These are phyloP conservation scores for Omphaloscelis lunosa DNA, from an alignment of 2,888 invertebrate genomes.

Conservation along the genomic window DNA sequence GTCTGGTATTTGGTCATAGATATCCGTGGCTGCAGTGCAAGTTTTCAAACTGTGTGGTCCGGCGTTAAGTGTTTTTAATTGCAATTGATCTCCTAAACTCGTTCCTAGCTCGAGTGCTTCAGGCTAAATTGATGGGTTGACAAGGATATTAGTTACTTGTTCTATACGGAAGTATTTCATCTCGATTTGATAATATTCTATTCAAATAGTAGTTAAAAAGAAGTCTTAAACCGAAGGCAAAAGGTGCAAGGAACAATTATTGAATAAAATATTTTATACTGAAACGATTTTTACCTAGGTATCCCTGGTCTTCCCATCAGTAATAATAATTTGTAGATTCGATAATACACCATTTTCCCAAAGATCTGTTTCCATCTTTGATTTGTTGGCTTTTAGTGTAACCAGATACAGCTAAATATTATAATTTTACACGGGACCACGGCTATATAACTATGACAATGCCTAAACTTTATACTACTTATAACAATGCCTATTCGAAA, in stretches of 20 bases:
- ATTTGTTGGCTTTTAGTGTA: background rate
- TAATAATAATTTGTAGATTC: no score
- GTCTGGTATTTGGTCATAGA: conserved; percentile 1
- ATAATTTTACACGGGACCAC: background rate
- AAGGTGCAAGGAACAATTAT: no score
- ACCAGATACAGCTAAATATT: background rate
- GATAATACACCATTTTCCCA: background rate
- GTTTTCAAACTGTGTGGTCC: conserved; percentile 33
- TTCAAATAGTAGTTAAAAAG: no score
- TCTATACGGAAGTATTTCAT: background rate
- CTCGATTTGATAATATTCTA: background rate
- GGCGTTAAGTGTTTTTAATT: conserved; percentile 47
- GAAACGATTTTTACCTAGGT: no score
- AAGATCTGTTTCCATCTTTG: background rate
- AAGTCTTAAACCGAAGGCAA: no score
- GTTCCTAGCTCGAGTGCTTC: conserved; percentile 9
- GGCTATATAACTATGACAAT: background rate
- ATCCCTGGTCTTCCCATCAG: no score
- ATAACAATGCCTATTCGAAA: background rate
- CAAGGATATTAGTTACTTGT: conserved; percentile 28
- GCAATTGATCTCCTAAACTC: conserved; percentile 13
- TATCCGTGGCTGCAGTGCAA: conserved; percentile 7
- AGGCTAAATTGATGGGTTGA: conserved; percentile 40
- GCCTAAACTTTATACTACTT: no score
- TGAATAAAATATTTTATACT: no score